Conservation (phyloP, 1,140 invertebrate species). For the Lineus longissimus region DNA sequence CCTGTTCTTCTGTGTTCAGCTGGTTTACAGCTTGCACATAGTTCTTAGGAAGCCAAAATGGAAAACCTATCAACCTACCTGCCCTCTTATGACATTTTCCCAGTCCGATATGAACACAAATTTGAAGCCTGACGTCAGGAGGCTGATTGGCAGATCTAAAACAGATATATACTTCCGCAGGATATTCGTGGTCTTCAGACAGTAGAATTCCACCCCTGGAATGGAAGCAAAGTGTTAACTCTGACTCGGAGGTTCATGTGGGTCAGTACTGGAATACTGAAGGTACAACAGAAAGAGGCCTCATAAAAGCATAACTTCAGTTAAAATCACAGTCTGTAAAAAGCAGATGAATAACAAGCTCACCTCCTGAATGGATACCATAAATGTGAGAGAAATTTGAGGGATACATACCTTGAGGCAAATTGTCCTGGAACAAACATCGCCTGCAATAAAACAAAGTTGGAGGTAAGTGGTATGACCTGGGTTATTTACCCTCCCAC, state of each 20-base stretch:
- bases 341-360: no score
- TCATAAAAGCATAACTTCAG: no score
- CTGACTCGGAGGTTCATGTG: no score
- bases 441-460: neutral
- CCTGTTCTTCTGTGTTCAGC: no score
- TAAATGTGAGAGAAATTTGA: no score
- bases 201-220: slow-evolving; percentile 74
- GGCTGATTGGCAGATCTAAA: slow-evolving; percentile 72
- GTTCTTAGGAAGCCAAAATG: no score
- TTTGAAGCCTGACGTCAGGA: slow-evolving; percentile 70
- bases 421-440: neutral
- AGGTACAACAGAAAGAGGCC: no score
- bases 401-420: slow-evolving; percentile 1
- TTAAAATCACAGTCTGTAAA: no score
- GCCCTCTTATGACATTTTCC: slow-evolving; percentile 24
- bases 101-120: slow-evolving; percentile 58
- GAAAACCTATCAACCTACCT: slow-evolving; percentile 30
- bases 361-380: no score
- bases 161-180: slow-evolving; percentile 81
- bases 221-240: slow-evolving; percentile 12
- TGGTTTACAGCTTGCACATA: slow-evolving; percentile 18
- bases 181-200: slow-evolving; percentile 77
- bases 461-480: no score
- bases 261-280: no score
- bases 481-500: no score